phyloP scores from a whole-genome alignment of 2,888 invertebrate genomes.

The Rotaria macrura region DNA sequence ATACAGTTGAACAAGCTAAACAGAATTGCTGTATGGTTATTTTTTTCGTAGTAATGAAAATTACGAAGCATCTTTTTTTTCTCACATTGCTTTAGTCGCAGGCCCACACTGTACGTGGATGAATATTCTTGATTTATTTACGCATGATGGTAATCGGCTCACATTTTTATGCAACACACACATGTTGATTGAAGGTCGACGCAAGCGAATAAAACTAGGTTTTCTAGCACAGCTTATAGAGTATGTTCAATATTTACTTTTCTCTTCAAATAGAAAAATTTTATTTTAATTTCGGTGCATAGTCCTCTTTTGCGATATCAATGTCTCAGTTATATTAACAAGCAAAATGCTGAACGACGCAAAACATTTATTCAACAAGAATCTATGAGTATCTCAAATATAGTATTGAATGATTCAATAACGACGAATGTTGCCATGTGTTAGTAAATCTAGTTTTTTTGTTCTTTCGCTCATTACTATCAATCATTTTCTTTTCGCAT shows the following conservation, averaged over 20 bases:
- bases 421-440: background rate
- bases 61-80: no score
- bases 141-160: background rate
- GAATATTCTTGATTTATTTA: background rate
- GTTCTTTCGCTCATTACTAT: background rate
- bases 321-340: background rate
- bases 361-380: background rate
- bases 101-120: background rate
- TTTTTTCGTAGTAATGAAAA: background rate
- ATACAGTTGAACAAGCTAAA: background rate
- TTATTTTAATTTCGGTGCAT: background rate
- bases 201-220: constrained; percentile 2
- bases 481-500: background rate
- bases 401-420: background rate
- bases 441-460: background rate
- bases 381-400: background rate
- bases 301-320: background rate
- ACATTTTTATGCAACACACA: background rate
- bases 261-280: background rate
- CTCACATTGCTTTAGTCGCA: background rate
- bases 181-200: background rate
- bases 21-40: background rate
- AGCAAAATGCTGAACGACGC: background rate
- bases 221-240: background rate
- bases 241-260: background rate